Base-by-base conservation (phyloP, 2,113 vertebrate genomes). In the Carettochelys insculpta region DNA sequence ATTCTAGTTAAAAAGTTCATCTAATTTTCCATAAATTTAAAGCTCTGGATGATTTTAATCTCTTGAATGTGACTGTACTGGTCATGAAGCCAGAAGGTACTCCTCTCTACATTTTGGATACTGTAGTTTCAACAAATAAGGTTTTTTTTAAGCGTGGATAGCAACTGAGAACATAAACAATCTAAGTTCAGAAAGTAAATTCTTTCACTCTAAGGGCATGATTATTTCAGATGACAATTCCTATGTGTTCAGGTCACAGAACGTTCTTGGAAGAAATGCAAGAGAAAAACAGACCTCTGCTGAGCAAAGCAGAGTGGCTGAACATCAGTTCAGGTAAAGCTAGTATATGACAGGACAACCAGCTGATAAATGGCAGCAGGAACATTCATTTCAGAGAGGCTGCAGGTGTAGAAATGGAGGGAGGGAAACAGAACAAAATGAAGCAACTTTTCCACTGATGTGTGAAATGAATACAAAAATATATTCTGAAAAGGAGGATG, bases 191-290 rank as follows among this genome's bases (percentile, higher is more conserved):
- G 81, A 93, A 92, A 89, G 31, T 56, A 92, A 96, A 96, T 94
- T 94, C 87, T n/a, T 96, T 91, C 11, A 77, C 17, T 90, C 71
- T 92, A 73, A 92, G 92, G 88, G 76, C 11, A 43, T 54, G 58
- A 51, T 68, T 90, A 83, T 78, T 94, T 95, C 93, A 92, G 92
- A 94, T 83, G 95, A 93, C 92, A 97, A 95, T 77, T 83, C 91
- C n/a, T 27, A 8, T 51, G 8, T 76, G 56, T 54, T 34, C 80
- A 52, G 82, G 58, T 47, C 19, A 1, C 86, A 47, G 38, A 92
- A 88, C 34, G 94, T 94, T 58, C 34, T 92, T n/a, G 86, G 47
- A 90, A 89, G 73, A 43, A 89, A 58, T 75, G 61, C 45, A 87
- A 71, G 38, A 58, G 38, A 92, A 90, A 71, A 86, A 29, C 29